Base-by-base conservation (phyloP, 2,888 invertebrate genomes). In the Linyphia triangularis region DNA sequence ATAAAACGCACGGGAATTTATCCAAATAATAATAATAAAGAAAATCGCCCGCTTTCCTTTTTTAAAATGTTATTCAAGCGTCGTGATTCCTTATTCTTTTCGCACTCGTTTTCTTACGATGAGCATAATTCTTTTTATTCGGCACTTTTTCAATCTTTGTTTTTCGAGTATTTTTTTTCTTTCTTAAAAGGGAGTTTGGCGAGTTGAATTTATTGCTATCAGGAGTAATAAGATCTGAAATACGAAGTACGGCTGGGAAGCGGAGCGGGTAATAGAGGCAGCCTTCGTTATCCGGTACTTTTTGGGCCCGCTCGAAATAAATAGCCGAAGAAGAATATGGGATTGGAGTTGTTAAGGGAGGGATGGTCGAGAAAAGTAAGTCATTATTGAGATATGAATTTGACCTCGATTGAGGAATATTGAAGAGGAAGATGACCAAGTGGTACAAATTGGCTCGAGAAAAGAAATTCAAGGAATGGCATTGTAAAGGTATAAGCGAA, bases 131-230 rank as follows among this genome's bases (percentile, higher is more conserved):
- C 69, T 82, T 72, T 82, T 40, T 22, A 30, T 59, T 69, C 43
- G 30, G 16, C 13, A 59, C 26, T 70, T 69, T 63, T 69, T 51
- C 65, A 57, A 6, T 40, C 22, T 72, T 65, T 43, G 22, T 63
- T 61, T 61, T 26, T 24, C 13, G 22, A 30, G 10, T n/a, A n/a
- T 16, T 2, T 22, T 9, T 59, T 1, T 59, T 22, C 5, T 10
- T 9, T 2, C 16, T 16, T 7, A 59, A 59, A n/a, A 10, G 63
- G 79, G 79, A 79, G 79, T 67, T 67, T 4, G 33, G 9, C 5
- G 67, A 67, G 79, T 79, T 37, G 81, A 81, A 81, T 81, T 81
- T 81, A 81, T 81, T 59, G 81, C 69, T 70, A 69, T 81, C 81
- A 59, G 81, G 57, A 57, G 69, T 81, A 81, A 81, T 81, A 81